These are phyloP conservation scores for Gymnocephalus cernua DNA, from an alignment of 2,113 vertebrate genomes.

Conservation along the genomic window DNA sequence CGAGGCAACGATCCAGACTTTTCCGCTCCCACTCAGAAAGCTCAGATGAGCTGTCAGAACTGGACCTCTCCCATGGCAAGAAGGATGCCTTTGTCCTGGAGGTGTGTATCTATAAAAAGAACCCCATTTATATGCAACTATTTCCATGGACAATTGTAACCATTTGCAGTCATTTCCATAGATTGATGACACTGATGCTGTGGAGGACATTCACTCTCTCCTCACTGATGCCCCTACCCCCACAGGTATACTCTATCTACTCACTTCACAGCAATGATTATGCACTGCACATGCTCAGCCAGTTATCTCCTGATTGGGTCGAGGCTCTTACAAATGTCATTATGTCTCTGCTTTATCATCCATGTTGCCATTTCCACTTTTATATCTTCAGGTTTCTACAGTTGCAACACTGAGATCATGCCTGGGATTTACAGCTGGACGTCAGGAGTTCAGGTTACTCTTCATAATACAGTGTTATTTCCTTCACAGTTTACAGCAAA, in stretches of 20 bases:
- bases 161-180: slow-evolving; percentile 64
- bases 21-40: slow-evolving; percentile 97
- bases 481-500: neutral
- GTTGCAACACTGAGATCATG: slow-evolving; percentile 98
- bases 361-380: neutral
- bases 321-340: neutral
- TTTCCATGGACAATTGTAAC: neutral
- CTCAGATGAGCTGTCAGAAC: slow-evolving; percentile 94
- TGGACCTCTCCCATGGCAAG: slow-evolving; percentile 98
- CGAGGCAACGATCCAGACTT: slow-evolving; percentile 92
- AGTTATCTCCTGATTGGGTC: neutral
- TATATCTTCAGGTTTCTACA: slow-evolving; percentile 92
- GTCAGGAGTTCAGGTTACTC: slow-evolving; percentile 92
- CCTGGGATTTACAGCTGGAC: slow-evolving; percentile 99
- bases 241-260: slow-evolving; percentile 82
- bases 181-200: slow-evolving; percentile 98
- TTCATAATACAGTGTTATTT: neutral
- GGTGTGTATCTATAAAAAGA: slow-evolving; percentile 76
- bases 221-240: slow-evolving; percentile 92
- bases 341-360: neutral
- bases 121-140: neutral
- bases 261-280: neutral
- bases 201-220: slow-evolving; percentile 96
- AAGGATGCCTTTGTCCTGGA: slow-evolving; percentile 99
- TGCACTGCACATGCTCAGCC: neutral